Base-by-base conservation (phyloP, 2,113 vertebrate species). In the Pipa parva region DNA sequence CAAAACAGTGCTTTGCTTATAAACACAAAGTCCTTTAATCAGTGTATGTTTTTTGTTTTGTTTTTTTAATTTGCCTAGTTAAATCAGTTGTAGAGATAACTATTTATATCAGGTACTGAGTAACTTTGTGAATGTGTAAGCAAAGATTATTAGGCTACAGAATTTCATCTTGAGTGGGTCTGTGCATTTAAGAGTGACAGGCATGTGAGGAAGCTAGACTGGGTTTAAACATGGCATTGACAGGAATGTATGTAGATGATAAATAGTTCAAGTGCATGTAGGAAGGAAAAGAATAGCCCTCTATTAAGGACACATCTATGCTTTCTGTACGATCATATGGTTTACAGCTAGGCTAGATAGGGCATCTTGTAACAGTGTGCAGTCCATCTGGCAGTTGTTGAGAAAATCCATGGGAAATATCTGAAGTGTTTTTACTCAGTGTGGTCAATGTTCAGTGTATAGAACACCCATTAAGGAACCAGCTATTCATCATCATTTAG, bases 341-440 rank as follows among this genome's bases (percentile, higher is more conserved):
- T 65, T 84, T 84, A 72, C 66, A 37, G 75, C 70, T 83, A 59
- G 75, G 51, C 84, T 80, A 81, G 86, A 73, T 80, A 67, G 81
- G 79, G 77, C 77, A 71, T 81, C 85, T 76, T 81, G 78, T 84
- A 74, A 88, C 80, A 76, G 77, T 79, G 76, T 76, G 18, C 77
- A 63, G 25, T 84, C 84, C 87, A 22, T 74, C 82, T 79, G 82
- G 81, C 83, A 72, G 80, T 54, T 72, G 81, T 79, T 78, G 86
- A 79, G 72, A 78, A 63, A 68, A 72, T 81, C 73, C 72, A 75
- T 76, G 73, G 86, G 79, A 75, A 79, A 79, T 76, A 75, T 74
- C 70, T 63, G 73, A 56, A 72, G 63, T 78, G 11, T 42, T n/a
- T 42, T 42, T 42, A 15, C 5, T 42, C 39, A 42, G 39, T 18